Percentiles rank a stretch among this genome's conserved stretches.
Evolutionary conservation across 2,888 invertebrate species (phyloP).

Genomic region (Petrolisthes manimaculis): DNA sequence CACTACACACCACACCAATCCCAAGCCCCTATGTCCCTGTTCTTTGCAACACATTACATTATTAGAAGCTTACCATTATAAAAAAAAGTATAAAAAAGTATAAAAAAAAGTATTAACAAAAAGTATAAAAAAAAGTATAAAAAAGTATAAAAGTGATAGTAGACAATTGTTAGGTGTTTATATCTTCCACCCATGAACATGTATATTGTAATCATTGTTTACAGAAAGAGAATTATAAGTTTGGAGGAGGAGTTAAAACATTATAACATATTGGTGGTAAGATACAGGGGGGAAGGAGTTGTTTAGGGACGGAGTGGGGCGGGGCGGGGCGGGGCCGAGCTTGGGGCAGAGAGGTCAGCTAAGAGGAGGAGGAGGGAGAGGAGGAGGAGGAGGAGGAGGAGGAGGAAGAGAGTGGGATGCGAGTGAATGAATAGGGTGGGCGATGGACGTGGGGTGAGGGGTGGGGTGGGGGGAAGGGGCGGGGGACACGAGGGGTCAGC

Average conservation of each 20-base stretch:
- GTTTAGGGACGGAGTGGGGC: not conserved
- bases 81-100: not conserved
- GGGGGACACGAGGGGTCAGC: not conserved
- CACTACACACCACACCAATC: too few relatives aligned
- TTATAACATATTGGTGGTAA: not conserved
- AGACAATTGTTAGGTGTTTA: too few relatives aligned
- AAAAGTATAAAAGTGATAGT: not conserved
- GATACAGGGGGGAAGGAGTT: not conserved
- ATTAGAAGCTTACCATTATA: not conserved
- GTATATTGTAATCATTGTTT: not conserved
- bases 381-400: not conserved
- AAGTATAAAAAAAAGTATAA: not conserved
- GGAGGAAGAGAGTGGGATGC: not conserved
- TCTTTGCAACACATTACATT: not conserved
- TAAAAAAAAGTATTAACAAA: not conserved
- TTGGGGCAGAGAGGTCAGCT: not conserved
- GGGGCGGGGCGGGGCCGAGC: not conserved
- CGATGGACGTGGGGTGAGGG: not conserved
- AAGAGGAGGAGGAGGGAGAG: not conserved
- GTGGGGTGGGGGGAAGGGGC: not conserved
- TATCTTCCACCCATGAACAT: too few relatives aligned
- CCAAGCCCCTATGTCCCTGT: not conserved
- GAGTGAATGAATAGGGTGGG: not conserved
- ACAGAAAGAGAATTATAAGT: not conserved
- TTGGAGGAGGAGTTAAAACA: not conserved